Percentiles rank a stretch among this genome's conserved stretches.
phyloP scores from a whole-genome alignment of 2,113 vertebrate genomes.

The Gasterosteus nipponicus region DNA sequence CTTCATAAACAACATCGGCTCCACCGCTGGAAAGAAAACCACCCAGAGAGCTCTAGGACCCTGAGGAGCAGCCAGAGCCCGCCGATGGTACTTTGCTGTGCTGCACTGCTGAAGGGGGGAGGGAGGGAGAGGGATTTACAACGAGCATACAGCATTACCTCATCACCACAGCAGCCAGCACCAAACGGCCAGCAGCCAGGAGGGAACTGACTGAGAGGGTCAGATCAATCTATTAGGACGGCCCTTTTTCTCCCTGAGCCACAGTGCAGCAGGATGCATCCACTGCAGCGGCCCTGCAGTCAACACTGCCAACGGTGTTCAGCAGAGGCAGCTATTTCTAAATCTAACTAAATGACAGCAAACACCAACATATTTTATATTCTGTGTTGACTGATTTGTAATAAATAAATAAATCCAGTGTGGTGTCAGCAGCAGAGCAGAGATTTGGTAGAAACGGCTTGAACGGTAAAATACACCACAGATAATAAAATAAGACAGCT shows the following conservation, averaged over 20 bases:
- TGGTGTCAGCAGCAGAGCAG: background rate
- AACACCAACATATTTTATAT: background rate
- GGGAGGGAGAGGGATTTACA: constrained; percentile 52
- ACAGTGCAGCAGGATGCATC: constrained; percentile 48
- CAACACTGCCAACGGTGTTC: constrained; percentile 36
- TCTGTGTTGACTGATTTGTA: background rate
- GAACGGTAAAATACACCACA: constrained; percentile 1
- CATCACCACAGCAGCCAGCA: constrained; percentile 76
- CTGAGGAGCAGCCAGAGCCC: constrained; percentile 62
- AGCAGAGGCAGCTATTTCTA: constrained; percentile 25
- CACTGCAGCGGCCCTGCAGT: constrained; percentile 36
- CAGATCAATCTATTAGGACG: constrained; percentile 66
- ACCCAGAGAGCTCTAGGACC: constrained; percentile 73
- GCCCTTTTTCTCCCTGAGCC: constrained; percentile 36
- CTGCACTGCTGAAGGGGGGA: constrained; percentile 71
- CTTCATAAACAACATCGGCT: constrained; percentile 56
- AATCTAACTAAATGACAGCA: background rate
- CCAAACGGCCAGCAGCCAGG: constrained; percentile 56
- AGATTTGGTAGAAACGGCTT: background rate
- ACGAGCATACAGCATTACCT: constrained; percentile 78
- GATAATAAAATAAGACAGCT: constrained; percentile 23
- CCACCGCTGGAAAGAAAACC: constrained; percentile 32
- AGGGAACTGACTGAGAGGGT: constrained; percentile 60
- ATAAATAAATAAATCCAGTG: background rate
- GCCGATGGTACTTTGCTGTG: constrained; percentile 54